These are phyloP conservation scores for Anagyrus pseudococci DNA, from an alignment of 2,888 invertebrate genomes.

Conservation along the genomic window DNA sequence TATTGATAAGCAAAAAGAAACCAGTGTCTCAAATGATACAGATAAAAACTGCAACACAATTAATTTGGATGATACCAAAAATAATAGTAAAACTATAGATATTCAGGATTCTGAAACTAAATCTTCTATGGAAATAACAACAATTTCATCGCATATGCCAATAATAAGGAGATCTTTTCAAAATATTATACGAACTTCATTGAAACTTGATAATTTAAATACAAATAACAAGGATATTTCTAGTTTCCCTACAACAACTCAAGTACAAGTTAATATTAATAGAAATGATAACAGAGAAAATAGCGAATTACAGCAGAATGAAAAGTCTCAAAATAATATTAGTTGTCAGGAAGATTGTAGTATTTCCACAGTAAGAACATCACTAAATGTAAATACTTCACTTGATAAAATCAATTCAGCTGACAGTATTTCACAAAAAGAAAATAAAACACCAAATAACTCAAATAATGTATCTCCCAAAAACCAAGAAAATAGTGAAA, in stretches of 20 bases:
- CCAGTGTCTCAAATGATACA: conserved; percentile 3
- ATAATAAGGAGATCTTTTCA: conserved; percentile 24
- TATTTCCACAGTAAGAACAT: conserved; percentile 41
- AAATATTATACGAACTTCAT: conserved; percentile 18
- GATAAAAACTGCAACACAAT: conserved; percentile 17
- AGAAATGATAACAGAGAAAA: neutral
- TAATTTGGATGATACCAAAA: conserved; percentile 19
- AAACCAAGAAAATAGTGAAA: conserved; percentile 6
- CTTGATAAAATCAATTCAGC: conserved; percentile 37
- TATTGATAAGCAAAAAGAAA: conserved; percentile 34
- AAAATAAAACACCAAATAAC: conserved; percentile 24
- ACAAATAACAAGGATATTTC: neutral
- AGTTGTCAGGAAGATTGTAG: conserved; percentile 17
- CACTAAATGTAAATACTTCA: conserved; percentile 53
- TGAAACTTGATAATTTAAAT: conserved; percentile 16
- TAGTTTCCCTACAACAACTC: neutral
- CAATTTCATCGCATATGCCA: conserved; percentile 20
- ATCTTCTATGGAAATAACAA: conserved; percentile 37
- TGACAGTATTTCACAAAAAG: conserved; percentile 15
- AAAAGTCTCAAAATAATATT: neutral
- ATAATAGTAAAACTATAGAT: conserved; percentile 23
- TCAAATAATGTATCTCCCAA: neutral
- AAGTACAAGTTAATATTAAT: conserved; percentile 4
- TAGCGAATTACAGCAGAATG: conserved; percentile 1
- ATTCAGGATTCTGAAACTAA: conserved; percentile 7